Percentiles rank a stretch among this genome's conserved stretches.
These are phyloP conservation scores for Hemiprocne comata DNA, from an alignment of 2,113 vertebrate species.

Conservation along the genomic window DNA sequence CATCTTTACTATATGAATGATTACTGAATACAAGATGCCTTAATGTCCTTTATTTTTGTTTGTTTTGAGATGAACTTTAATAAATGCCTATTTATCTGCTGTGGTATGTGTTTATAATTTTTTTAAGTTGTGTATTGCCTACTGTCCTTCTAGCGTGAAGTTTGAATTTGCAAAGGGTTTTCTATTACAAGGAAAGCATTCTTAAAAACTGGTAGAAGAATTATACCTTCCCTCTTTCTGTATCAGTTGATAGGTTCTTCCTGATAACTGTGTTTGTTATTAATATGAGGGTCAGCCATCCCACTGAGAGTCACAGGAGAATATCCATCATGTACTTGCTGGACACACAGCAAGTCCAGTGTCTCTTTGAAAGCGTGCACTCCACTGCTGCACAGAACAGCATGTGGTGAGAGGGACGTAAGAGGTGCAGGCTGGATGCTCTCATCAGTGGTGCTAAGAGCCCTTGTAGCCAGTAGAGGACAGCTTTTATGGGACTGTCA, in stretches of 20 bases:
- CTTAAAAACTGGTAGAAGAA: not conserved
- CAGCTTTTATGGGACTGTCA: not conserved
- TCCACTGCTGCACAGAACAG: accelerated
- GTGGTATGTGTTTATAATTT: not conserved
- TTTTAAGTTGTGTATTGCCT: not conserved
- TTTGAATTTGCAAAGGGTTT: not conserved
- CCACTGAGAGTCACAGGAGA: not conserved
- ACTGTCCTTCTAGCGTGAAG: not conserved
- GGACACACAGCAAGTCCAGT: not conserved
- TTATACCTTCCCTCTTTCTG: not conserved
- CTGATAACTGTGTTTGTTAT: not conserved
- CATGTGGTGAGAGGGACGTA: not conserved
- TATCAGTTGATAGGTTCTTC: not conserved
- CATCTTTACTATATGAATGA: conserved; percentile 20
- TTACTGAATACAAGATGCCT: conserved; percentile 71
- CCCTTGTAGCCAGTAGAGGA: not conserved
- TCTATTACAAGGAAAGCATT: not conserved
- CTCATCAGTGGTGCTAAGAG: not conserved
- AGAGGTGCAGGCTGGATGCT: not conserved
- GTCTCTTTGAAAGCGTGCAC: not conserved
- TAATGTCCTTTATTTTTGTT: conserved; percentile 70
- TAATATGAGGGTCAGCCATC: not conserved
- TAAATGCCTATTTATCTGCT: conserved; percentile 70
- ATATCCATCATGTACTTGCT: accelerated
- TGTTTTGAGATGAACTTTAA: conserved; percentile 63